Conservation (phyloP, 2,797 vertebrate species). For the Anas capensis region DNA sequence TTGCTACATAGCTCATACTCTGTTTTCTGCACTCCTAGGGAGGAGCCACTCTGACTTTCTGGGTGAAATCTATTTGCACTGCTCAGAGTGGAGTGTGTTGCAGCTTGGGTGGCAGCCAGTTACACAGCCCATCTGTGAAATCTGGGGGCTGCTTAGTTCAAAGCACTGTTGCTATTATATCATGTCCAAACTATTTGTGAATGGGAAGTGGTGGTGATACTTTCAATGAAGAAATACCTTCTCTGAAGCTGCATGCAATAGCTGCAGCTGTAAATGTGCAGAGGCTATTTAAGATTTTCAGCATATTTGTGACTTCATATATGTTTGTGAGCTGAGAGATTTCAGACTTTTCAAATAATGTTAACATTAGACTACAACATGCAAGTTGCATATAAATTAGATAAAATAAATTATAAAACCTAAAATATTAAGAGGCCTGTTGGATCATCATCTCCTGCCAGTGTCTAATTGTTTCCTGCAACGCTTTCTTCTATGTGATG, state of each 20-base stretch:
- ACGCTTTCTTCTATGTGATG: background rate
- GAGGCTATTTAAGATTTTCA: background rate
- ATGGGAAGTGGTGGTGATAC: background rate
- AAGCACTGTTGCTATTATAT: background rate
- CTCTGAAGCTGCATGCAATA: background rate
- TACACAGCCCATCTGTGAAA: background rate
- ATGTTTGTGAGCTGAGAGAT: background rate
- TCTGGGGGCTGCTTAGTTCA: background rate
- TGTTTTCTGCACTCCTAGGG: background rate
- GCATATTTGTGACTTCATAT: background rate
- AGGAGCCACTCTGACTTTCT: background rate
- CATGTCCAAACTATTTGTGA: conserved; percentile 19
- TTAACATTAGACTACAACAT: background rate
- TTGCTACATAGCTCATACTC: background rate
- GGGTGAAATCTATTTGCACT: background rate
- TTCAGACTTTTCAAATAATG: background rate
- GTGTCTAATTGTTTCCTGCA: background rate
- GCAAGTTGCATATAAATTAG: background rate
- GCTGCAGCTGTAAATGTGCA: background rate
- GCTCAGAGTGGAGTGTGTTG: background rate
- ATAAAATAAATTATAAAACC: background rate
- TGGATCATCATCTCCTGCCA: background rate
- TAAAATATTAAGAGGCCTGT: background rate
- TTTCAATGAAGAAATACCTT: background rate
- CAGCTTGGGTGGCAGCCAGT: conserved; percentile 20